Percentiles rank a stretch among this genome's conserved stretches.
These are phyloP conservation scores for Heteromyza rotundicornis DNA, from an alignment of 2,888 invertebrate genomes.

Conservation along the genomic window DNA sequence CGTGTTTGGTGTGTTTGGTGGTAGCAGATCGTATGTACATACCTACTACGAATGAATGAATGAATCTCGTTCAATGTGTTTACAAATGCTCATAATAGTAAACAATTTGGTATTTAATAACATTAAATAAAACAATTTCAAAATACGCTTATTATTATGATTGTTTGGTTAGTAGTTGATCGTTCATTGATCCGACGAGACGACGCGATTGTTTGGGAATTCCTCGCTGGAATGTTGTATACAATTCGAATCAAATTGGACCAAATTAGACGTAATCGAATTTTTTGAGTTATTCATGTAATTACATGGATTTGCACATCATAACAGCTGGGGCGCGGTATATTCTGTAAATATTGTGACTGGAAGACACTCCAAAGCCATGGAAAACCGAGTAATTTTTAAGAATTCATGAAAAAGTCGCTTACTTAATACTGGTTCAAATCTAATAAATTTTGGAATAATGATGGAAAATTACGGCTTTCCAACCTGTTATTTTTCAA, in stretches of 20 bases:
- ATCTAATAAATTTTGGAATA: too few relatives aligned
- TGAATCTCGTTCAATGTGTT: slow-evolving; percentile 40
- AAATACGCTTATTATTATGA: slow-evolving; percentile 52
- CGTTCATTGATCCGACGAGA: slow-evolving; percentile 43
- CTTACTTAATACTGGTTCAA: too few relatives aligned
- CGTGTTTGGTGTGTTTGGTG: background rate
- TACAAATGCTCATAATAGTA: slow-evolving; percentile 53
- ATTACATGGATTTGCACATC: too few relatives aligned
- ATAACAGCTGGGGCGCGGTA: background rate
- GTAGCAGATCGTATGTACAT: too few relatives aligned
- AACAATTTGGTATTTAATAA: slow-evolving; percentile 58
- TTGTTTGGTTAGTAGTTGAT: slow-evolving; percentile 47
- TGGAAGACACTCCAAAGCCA: too few relatives aligned
- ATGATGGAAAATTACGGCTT: too few relatives aligned
- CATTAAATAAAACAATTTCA: slow-evolving; percentile 48
- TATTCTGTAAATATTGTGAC: too few relatives aligned
- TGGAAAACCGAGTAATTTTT: too few relatives aligned
- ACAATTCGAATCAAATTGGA: background rate
- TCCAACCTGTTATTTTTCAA: too few relatives aligned
- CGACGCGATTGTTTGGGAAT: slow-evolving; percentile 51
- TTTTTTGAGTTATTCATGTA: too few relatives aligned
- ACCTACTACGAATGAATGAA: slow-evolving; percentile 21
- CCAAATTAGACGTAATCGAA: background rate
- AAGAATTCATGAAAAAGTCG: too few relatives aligned
- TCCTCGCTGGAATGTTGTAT: slow-evolving; percentile 33